phyloP scores from a whole-genome alignment of 1,140 invertebrate species.

The Augochlora pura region DNA sequence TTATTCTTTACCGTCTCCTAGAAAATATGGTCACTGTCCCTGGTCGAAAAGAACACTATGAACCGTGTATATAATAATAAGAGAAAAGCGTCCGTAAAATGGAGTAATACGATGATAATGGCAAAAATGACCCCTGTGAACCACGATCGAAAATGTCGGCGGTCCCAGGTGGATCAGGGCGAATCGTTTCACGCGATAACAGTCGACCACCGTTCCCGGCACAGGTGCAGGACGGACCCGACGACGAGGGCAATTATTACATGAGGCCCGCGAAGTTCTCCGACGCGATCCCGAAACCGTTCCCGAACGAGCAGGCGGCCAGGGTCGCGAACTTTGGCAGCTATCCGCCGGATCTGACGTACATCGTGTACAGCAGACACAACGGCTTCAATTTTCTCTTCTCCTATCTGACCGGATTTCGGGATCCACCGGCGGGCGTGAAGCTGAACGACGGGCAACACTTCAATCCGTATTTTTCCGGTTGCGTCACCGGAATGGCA shows the following conservation, averaged over 20 bases:
- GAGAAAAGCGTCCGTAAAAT: too few species aligned
- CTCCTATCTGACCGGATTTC: constrained; percentile 95
- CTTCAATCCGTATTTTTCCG: constrained; percentile 98
- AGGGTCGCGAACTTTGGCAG: constrained; percentile 95
- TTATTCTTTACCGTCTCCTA: too few species aligned
- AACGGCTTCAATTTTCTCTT: constrained; percentile 96
- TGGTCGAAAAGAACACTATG: too few species aligned
- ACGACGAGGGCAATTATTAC: constrained; percentile 94
- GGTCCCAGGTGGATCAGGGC: too few species aligned
- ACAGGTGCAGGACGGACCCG: constrained; percentile 93
- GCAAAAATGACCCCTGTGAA: too few species aligned
- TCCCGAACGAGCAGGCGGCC: constrained; percentile 93
- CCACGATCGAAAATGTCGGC: neutral
- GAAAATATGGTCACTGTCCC: too few species aligned
- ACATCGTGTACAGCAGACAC: constrained; percentile 90
- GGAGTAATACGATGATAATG: too few species aligned
- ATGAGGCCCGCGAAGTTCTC: constrained; percentile 94
- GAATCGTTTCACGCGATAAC: too few species aligned
- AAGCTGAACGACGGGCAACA: constrained; percentile 92
- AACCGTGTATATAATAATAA: too few species aligned
- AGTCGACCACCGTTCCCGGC: neutral
- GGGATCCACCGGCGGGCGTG: constrained; percentile 95
- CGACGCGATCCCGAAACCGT: constrained; percentile 93
- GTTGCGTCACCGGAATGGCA: constrained; percentile 96
- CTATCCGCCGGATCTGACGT: constrained; percentile 95